These are phyloP conservation scores for Drosophila sordidapex DNA, from an alignment of 2,888 invertebrate genomes.

Conservation along the genomic window DNA sequence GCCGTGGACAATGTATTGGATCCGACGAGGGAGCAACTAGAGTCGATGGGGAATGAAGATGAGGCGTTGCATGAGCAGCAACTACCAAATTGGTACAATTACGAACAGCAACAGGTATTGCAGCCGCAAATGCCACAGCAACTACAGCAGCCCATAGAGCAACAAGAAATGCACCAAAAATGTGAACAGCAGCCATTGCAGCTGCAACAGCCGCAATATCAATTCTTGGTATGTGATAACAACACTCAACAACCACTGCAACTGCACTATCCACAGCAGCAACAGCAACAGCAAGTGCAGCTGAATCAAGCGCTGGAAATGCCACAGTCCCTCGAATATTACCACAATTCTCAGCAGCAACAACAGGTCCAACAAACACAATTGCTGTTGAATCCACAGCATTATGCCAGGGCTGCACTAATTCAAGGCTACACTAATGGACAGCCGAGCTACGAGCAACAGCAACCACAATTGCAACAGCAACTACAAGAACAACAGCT, in stretches of 20 bases:
- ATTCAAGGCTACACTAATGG: no score
- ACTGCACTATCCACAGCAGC: no score
- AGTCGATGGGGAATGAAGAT: background rate
- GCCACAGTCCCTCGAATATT: no score
- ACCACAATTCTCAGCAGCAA: no score
- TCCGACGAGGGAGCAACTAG: background rate
- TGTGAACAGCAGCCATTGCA: background rate
- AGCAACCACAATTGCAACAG: no score
- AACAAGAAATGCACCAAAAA: background rate
- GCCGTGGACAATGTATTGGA: background rate
- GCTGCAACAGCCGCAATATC: background rate
- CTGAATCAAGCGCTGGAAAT: no score
- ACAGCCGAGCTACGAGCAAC: no score
- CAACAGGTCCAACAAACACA: no score
- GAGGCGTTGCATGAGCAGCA: background rate
- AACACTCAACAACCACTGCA: background rate
- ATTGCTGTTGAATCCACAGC: no score
- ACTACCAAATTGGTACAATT: background rate
- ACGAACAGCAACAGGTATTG: background rate
- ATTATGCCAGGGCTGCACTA: no score
- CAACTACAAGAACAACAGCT: no score
- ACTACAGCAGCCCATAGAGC: background rate
- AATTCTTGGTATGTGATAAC: background rate
- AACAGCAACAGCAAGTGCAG: no score
- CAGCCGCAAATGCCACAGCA: background rate